A percentile compares a stretch with the other conserved stretches of the same genome.
These are phyloP conservation scores for Otus sunia DNA, from an alignment of 2,113 vertebrate genomes.

Conservation along the genomic window DNA sequence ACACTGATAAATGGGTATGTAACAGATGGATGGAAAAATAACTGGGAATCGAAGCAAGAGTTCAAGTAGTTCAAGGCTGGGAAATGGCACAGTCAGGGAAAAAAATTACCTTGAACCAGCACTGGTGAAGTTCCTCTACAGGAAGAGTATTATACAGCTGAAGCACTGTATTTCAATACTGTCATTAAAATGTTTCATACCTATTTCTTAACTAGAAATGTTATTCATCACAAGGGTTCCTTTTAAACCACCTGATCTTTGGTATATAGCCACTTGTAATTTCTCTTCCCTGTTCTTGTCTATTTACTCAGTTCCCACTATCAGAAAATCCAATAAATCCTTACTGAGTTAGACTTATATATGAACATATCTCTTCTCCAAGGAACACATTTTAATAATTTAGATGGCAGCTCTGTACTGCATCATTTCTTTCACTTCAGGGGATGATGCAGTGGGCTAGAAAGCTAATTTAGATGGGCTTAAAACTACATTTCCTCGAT, in stretches of 20 bases:
- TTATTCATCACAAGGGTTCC: background rate
- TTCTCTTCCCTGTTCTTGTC: background rate
- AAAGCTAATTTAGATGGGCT: conserved; percentile 1
- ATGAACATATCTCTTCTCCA: background rate
- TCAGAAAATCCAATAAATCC: conserved; percentile 38
- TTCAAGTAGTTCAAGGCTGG: background rate
- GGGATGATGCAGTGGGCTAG: background rate
- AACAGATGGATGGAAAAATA: background rate
- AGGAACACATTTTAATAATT: conserved; percentile 51
- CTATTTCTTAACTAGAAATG: background rate
- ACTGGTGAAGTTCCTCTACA: background rate
- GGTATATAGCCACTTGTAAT: background rate
- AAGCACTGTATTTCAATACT: background rate
- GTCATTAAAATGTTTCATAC: background rate
- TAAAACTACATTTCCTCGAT: background rate
- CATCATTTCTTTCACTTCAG: conserved; percentile 36
- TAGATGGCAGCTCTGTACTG: conserved; percentile 1
- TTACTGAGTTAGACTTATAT: background rate
- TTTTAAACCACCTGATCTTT: background rate
- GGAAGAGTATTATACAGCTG: background rate
- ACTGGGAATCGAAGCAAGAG: background rate
- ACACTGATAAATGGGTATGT: background rate
- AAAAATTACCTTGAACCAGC: background rate
- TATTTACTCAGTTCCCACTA: conserved; percentile 20
- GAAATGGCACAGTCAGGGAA: background rate